These are phyloP conservation scores for Stegastes partitus DNA, from an alignment of 2,113 vertebrate genomes.

Conservation along the genomic window DNA sequence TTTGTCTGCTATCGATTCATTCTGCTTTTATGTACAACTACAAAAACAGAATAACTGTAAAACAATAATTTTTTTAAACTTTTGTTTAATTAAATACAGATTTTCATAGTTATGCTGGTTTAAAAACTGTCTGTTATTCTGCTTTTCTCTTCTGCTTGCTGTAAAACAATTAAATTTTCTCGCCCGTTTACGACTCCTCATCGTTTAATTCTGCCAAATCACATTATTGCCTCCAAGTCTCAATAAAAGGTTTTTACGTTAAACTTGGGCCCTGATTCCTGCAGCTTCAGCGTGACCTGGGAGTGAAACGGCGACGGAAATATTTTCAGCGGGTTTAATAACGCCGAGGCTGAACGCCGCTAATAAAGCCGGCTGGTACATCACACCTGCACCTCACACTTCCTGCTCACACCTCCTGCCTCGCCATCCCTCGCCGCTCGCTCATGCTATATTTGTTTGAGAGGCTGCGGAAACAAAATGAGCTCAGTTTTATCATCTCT, in stretches of 20 bases:
- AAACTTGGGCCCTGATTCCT: not conserved
- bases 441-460: conserved; percentile 63
- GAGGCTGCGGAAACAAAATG: conserved; percentile 53
- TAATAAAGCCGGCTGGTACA: conserved; percentile 35
- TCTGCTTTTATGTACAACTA: too few species aligned
- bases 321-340: conserved; percentile 29
- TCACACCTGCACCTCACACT: conserved; percentile 67
- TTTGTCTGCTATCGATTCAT: too few species aligned
- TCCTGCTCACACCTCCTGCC: conserved; percentile 63
- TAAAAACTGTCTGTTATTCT: not conserved
- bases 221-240: not conserved
- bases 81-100: too few species aligned
- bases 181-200: not conserved
- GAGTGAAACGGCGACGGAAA: not conserved
- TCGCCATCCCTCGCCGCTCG: conserved; percentile 24
- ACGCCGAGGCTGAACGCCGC: conserved; percentile 25
- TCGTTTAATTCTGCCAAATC: not conserved
- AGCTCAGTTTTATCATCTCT: conserved; percentile 37
- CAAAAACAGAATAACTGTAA: too few species aligned
- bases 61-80: too few species aligned
- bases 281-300: conserved; percentile 3
- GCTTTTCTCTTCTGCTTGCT: not conserved
- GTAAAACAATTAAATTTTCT: conserved; percentile 17
- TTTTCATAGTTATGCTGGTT: too few species aligned
- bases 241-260: conserved; percentile 9